These are phyloP conservation scores for Zaprionus tsacasi DNA, from an alignment of 1,140 invertebrate species.

Conservation along the genomic window DNA sequence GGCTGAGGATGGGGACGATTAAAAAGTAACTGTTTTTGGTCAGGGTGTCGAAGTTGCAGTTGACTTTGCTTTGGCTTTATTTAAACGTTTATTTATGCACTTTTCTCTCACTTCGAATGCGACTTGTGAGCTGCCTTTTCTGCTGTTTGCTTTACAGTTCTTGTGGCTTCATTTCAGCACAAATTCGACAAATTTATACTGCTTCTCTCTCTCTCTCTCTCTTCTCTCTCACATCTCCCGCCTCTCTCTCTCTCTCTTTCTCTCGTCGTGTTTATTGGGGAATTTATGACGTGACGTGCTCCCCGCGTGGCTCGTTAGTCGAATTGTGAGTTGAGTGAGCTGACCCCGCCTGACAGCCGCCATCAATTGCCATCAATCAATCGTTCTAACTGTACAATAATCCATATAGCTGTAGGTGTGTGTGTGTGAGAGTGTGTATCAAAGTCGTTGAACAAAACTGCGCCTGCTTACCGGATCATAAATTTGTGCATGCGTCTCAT, in stretches of 20 bases:
- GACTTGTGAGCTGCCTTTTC: conserved; percentile 20
- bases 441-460: conserved; percentile 74
- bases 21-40: conserved; percentile 76
- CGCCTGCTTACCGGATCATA: conserved; percentile 80
- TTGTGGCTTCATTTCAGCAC: conserved; percentile 70
- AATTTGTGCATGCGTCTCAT: conserved; percentile 84
- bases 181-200: conserved; percentile 68
- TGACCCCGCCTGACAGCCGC: conserved; percentile 45
- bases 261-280: conserved; percentile 59
- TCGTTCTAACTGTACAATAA: conserved; percentile 46
- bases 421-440: conserved; percentile 14
- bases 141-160: conserved; percentile 47
- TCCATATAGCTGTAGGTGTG: conserved; percentile 10
- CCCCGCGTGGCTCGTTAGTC: conserved; percentile 62
- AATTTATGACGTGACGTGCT: conserved; percentile 72
- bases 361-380: conserved; percentile 76
- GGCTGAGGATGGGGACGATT: conserved; percentile 43
- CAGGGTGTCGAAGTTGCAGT: conserved; percentile 65
- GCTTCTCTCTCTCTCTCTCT: not conserved
- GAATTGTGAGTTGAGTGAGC: conserved; percentile 58
- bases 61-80: conserved; percentile 53
- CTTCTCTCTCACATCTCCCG: not conserved
- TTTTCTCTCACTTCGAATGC: conserved; percentile 25
- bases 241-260: conserved; percentile 1
- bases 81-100: conserved; percentile 79